Evolutionary conservation across 2,888 invertebrate species (phyloP).

Genomic region (Vesta saturnalis): DNA sequence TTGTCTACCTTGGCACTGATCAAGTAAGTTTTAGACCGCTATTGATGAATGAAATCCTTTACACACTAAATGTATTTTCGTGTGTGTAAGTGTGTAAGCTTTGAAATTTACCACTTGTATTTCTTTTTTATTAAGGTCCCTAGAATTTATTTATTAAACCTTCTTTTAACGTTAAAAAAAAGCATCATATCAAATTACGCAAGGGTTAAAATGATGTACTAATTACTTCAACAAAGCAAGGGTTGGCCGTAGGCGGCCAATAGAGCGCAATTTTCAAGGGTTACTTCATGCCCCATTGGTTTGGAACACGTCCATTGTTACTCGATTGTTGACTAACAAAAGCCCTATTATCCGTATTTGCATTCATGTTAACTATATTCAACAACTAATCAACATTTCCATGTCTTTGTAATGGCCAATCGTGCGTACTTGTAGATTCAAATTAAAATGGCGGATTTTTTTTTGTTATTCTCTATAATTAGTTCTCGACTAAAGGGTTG

Average conservation of each 20-base stretch:
- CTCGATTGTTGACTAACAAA: slow-evolving; percentile 55
- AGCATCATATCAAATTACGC: slow-evolving; percentile 31
- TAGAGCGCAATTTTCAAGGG: slow-evolving; percentile 55
- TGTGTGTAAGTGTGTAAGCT: no score
- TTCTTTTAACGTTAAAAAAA: slow-evolving; percentile 7
- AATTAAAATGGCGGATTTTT: slow-evolving; percentile 50
- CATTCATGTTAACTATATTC: slow-evolving; percentile 57
- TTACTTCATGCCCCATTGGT: slow-evolving; percentile 58
- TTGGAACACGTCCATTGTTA: slow-evolving; percentile 58
- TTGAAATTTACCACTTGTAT: no score
- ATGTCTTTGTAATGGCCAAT: slow-evolving; percentile 49
- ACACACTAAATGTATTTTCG: no score
- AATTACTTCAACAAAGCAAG: slow-evolving; percentile 55
- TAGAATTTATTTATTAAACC: neutral
- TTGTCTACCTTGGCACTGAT: no score
- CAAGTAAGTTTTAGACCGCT: no score
- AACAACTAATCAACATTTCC: slow-evolving; percentile 58
- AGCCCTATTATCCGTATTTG: slow-evolving; percentile 54
- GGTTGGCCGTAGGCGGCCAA: slow-evolving; percentile 58
- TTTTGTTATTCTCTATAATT: slow-evolving; percentile 40
- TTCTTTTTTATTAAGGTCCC: no score
- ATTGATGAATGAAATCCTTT: no score
- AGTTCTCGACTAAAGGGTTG: slow-evolving; percentile 37
- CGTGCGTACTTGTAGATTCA: slow-evolving; percentile 41
- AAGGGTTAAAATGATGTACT: slow-evolving; percentile 44